A percentile compares a stretch with the other conserved stretches of the same genome.
Evolutionary conservation across 2,888 invertebrate species (phyloP).

Genomic region (Cephus runcator): DNA sequence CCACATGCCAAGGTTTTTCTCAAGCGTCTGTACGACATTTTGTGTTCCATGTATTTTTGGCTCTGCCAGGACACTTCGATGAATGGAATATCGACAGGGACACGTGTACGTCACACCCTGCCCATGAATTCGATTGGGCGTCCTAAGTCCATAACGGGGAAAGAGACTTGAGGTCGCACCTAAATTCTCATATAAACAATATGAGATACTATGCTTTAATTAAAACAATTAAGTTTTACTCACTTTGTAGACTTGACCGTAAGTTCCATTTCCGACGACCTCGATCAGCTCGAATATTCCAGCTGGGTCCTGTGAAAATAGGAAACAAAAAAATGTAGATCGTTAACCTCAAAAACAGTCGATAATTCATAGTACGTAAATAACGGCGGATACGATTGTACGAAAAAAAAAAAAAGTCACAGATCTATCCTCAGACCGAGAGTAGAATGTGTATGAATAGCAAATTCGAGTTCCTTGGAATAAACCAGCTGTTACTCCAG

Average conservation of each 20-base stretch:
- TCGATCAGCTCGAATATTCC: conserved; percentile 99
- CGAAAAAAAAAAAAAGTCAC: background rate
- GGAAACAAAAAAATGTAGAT: conserved; percentile 9
- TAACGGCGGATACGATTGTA: background rate
- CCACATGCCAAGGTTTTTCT: conserved; percentile 41
- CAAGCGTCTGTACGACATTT: conserved; percentile 29
- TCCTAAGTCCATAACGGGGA: background rate
- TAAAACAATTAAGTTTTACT: conserved; percentile 38
- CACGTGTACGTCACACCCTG: background rate
- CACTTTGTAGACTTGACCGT: conserved; percentile 99
- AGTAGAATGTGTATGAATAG: background rate
- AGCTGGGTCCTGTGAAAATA: conserved; percentile 91
- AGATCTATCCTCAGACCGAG: background rate
- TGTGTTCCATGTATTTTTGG: conserved; percentile 9
- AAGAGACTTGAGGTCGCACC: background rate
- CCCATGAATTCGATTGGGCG: background rate
- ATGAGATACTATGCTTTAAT: background rate
- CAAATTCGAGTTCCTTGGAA: background rate
- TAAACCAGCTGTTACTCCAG: background rate
- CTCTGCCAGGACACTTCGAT: background rate
- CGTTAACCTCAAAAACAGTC: background rate
- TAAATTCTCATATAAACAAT: background rate
- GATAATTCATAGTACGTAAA: background rate
- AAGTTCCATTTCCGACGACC: conserved; percentile 99
- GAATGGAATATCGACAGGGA: background rate